Conservation (phyloP, 2,888 invertebrate species). For the Lepidocyrtoides sp. region DNA sequence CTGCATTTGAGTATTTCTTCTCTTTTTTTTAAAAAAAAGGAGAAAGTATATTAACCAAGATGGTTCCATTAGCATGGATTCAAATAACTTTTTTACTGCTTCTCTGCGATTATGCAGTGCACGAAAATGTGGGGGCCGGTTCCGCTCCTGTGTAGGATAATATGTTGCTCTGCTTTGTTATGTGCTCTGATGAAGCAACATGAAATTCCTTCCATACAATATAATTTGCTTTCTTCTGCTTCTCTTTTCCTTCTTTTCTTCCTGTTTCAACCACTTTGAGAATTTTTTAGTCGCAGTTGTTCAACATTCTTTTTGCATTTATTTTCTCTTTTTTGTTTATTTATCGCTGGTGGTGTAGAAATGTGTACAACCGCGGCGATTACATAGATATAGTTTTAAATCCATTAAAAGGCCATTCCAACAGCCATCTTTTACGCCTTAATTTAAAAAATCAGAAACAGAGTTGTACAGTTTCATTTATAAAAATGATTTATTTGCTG, state of each 20-base stretch:
- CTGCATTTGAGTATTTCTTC: neutral
- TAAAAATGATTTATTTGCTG: neutral
- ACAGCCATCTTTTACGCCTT: neutral
- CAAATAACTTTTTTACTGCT: conserved; percentile 66
- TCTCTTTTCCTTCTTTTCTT: neutral
- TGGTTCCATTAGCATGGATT: conserved; percentile 73
- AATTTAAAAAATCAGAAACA: conserved; percentile 2
- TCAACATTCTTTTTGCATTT: conserved; percentile 40
- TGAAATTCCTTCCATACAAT: conserved; percentile 52
- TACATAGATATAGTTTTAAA: conserved; percentile 36
- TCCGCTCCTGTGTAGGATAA: neutral
- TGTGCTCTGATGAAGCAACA: conserved; percentile 52
- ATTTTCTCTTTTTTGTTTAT: conserved; percentile 69
- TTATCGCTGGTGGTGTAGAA: conserved; percentile 56
- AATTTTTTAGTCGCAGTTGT: conserved; percentile 40
- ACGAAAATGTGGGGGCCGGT: conserved; percentile 60
- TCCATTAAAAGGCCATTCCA: conserved; percentile 35
- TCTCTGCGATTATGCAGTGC: conserved; percentile 53
- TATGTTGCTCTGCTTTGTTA: neutral
- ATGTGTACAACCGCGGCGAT: conserved; percentile 4
- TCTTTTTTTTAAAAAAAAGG: conserved; percentile 32
- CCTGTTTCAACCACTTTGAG: neutral
- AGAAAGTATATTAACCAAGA: conserved; percentile 63
- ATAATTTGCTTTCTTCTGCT: conserved; percentile 59
- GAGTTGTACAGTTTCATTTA: neutral